Base-by-base conservation (phyloP, 2,113 vertebrate genomes). In the Odontophorus gujanensis region DNA sequence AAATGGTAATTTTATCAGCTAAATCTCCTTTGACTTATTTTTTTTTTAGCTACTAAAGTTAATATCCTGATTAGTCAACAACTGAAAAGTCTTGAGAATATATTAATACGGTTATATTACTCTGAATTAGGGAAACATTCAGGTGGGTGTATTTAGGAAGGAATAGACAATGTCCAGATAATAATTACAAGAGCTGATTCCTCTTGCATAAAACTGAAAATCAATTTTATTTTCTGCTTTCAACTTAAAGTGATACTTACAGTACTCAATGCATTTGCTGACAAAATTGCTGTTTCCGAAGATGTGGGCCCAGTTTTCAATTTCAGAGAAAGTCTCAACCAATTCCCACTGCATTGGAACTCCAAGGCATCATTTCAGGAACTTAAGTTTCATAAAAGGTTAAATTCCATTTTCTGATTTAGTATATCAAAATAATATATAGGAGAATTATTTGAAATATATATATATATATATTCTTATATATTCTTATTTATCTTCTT, bases 21-120 rank as follows among this genome's bases (percentile, higher is more conserved):
- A 88, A 77, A 92, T 65, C 45, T 95, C 78, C 51, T 16, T 25
- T 88, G 57, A 87, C 75, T 79, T 95, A 18, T 36, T 93, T 87
- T 89, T 69, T 16, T 42, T 67, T 89, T 81, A 86, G 34, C 42
- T 77, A 65, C 17, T 73, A 26, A 47, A 86, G 43, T 95, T 93
- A 83, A 82, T 77, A 68, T 81, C 22, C 21, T 50, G 43, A 36
- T 78, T 85, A 72, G 20, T 18, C 75, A 81, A 68, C 19, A 43
- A 16, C 9, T 78, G 30, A 79, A 79, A 89, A 53, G 30, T 36
- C 47, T 75, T 67, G n/a, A 78, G 30, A 81, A 72, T 61, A 81
- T 34, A 68, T 59, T 25, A 80, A 69, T 81, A 83, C 19, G 9
- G 21, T 73, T 58, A 47, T 40, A 67, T 88, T 51, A 51, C 21